Base-by-base conservation (phyloP, 2,888 invertebrate species). In the Drosophila flavopinicola region DNA sequence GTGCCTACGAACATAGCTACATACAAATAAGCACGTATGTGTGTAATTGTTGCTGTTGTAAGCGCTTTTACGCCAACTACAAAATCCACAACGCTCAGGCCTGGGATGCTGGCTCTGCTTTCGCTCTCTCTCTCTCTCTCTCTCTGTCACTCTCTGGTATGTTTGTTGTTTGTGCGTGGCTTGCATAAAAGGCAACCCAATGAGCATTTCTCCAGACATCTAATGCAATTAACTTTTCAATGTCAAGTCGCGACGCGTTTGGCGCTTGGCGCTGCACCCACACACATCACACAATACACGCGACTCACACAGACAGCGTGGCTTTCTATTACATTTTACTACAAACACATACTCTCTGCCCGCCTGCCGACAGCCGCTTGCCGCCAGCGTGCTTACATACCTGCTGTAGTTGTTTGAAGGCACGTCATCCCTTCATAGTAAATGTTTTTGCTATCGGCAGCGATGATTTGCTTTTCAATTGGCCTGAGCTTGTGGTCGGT, bases 111-210 rank as follows among this genome's bases (percentile, higher is more conserved):
- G 52, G 23, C 37, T 37, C 20, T 58, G 41, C 37, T 57, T 37
- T 65, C 44, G 35, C 24, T 39, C 56, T 58, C 27, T 60, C 44
- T 44, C 51, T 29, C 47, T 56, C 51, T 41, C 27, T 47, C 49
- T 52, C 17, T 29, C 10, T 13, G 23, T 30, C 24, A 38, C 11
- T n/a, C 6, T 32, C 9, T 24, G 33, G 24, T 51, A 2, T 51
- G 44, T 48, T 64, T 52, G 57, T 65, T 68, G 67, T 66, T 72
- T 76, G 72, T 78, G 79, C 79, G 73, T 72, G 73, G 59, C 73
- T 83, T 78, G 84, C 84, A 78, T 79, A 66, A 75, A 76, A 45
- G 57, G 39, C 44, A 69, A 78, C 78, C 78, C 78, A 78, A 73
- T 64, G 66, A 73, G 76, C 78, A 76, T 79, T 76, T 73, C 33